Percentiles rank a stretch among this genome's conserved stretches.
Evolutionary conservation across 2,888 invertebrate species (phyloP).

Genomic region (Tenthredo scrophulariae): DNA sequence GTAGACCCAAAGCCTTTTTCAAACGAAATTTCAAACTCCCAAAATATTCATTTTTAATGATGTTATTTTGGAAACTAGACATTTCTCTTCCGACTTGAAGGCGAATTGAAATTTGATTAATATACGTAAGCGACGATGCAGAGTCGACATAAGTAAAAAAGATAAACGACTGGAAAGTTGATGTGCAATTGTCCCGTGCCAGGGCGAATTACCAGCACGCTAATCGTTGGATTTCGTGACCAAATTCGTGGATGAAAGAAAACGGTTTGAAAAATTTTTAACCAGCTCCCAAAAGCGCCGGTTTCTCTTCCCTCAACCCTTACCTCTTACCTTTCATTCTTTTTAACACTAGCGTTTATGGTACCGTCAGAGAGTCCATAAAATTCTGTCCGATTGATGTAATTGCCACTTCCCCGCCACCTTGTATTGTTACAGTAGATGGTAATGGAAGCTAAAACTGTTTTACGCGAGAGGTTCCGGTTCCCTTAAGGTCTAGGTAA

Average conservation of each 20-base stretch:
- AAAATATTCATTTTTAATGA: not conserved
- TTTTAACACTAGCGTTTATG: slow-evolving; percentile 7
- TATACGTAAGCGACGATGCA: not conserved
- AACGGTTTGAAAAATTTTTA: not conserved
- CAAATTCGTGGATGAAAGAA: not conserved
- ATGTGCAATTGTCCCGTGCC: not conserved
- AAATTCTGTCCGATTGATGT: slow-evolving; percentile 30
- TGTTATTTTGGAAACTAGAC: not conserved
- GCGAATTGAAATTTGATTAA: too few relatives aligned
- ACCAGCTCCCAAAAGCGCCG: not conserved
- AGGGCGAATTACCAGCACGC: not conserved
- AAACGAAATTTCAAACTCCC: not conserved
- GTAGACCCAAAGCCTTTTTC: not conserved
- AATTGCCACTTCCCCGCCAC: slow-evolving; percentile 22
- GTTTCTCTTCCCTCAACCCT: not conserved
- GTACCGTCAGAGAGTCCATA: slow-evolving; percentile 16
- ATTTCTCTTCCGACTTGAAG: not conserved
- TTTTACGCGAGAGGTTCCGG: not conserved
- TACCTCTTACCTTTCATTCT: not conserved
- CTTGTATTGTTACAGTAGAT: slow-evolving; percentile 2
- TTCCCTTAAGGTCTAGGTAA: slow-evolving; percentile 7
- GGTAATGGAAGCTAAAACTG: slow-evolving; percentile 10
- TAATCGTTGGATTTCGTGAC: slow-evolving; percentile 31
- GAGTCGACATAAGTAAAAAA: not conserved
- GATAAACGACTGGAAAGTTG: not conserved